Base-by-base conservation (phyloP, 2,113 vertebrate species). In the Micromys minutus region DNA sequence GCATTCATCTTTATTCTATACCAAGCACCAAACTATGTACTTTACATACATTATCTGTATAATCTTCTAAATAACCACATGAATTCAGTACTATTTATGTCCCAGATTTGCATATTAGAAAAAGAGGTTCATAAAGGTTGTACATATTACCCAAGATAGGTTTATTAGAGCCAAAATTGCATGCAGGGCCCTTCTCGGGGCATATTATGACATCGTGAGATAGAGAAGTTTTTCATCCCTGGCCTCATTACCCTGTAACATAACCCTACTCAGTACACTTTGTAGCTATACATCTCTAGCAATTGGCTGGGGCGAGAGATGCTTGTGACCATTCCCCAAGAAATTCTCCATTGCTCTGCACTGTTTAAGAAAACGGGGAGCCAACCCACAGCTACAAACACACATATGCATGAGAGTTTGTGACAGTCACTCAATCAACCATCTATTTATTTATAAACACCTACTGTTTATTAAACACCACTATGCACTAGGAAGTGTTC, bases 31-130 rank as follows among this genome's bases (percentile, higher is more conserved):
- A 97, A 59, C 92, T 69, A 55, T 34, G 65, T 88, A 74, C 75
- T 93, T 86, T 88, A 86, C 81, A 90, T 94, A 88, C 12, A 89
- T 89, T 95, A 93, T 79, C 77, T 97, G 80, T 94, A 88, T 95
- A 96, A 92, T 93, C 80, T 80, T 87, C 76, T 92, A 94, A 96
- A 94, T 81, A 95, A 91, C 31, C 80, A 74, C 8, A 29, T 80
- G 45, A 90, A 75, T 52, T 74, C 83, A 95, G 80, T n/a, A 74
- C 65, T 88, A 88, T 67, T 86, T 95, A 47, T 86, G 69, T 91
- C 76, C 57, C 87, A 95, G 76, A 92, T 92, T 93, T 95, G 65
- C 85, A 57, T 81, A 85, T 90, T 92, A 94, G 63, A 19, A 90
- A 81, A 91, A 96, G 67, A 92, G 52, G 34, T 89, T 94, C 89